phyloP scores from a whole-genome alignment of 2,113 vertebrate genomes.

The Pelecanoides urinatrix region DNA sequence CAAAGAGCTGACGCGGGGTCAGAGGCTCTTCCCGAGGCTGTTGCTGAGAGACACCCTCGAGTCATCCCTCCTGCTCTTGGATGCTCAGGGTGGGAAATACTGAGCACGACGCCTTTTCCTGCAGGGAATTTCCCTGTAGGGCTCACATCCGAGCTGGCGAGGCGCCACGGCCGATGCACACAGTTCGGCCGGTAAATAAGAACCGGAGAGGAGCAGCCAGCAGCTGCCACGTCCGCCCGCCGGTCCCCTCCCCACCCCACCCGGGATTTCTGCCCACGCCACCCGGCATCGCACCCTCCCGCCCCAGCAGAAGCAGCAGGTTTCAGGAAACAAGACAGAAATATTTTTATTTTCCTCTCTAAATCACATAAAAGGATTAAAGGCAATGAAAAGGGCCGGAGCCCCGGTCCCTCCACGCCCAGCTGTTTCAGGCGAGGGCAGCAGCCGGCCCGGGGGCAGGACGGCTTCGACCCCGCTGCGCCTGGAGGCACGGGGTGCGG shows the following conservation, averaged over 20 bases:
- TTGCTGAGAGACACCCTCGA: background rate
- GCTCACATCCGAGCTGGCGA: fast-evolving
- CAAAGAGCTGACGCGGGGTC: fast-evolving
- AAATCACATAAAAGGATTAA: too few relatives aligned
- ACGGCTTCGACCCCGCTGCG: background rate
- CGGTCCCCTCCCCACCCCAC: background rate
- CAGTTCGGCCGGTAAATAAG: fast-evolving
- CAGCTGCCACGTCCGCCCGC: background rate
- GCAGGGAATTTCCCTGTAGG: background rate
- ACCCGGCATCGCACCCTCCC: fast-evolving
- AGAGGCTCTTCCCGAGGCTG: background rate
- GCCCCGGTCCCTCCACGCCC: background rate
- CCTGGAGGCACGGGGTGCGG: fast-evolving
- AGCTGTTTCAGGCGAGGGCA: background rate
- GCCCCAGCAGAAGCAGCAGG: background rate
- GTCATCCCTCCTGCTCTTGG: background rate
- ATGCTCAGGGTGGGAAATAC: background rate
- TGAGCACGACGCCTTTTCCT: fast-evolving
- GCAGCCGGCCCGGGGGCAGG: background rate
- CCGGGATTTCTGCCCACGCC: background rate
- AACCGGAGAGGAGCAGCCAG: background rate
- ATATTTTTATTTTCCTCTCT: background rate
- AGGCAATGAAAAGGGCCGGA: background rate
- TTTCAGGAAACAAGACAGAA: background rate
- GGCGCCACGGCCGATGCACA: fast-evolving